phyloP scores from a whole-genome alignment of 2,888 invertebrate genomes.

The Dugesia japonica region DNA sequence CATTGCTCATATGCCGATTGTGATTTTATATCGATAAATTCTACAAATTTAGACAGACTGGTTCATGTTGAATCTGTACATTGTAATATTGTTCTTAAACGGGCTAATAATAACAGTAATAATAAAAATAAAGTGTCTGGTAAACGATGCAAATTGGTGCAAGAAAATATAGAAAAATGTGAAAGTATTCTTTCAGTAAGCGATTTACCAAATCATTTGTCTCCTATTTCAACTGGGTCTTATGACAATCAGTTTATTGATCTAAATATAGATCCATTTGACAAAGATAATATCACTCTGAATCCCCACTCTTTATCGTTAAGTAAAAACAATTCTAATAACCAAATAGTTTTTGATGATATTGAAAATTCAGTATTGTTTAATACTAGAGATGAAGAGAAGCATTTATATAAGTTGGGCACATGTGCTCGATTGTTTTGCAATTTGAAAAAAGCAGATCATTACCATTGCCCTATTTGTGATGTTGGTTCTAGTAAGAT shows the following conservation, averaged over 20 bases:
- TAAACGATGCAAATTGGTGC: background rate
- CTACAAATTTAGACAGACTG: background rate
- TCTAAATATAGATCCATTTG: background rate
- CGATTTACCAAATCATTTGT: background rate
- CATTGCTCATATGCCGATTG: slow-evolving; percentile 9
- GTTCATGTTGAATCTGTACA: background rate
- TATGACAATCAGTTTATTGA: background rate
- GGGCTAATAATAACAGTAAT: background rate
- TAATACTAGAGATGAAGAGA: background rate
- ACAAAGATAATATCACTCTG: background rate
- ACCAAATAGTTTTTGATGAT: background rate
- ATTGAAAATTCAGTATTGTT: background rate
- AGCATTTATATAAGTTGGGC: slow-evolving; percentile 11
- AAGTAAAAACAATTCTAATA: background rate
- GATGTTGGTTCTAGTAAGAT: slow-evolving; percentile 45
- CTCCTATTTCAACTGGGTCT: background rate
- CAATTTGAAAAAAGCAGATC: slow-evolving; percentile 62
- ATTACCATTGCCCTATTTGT: slow-evolving; percentile 65
- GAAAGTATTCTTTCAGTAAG: background rate
- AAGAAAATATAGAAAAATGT: background rate
- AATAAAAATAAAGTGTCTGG: background rate
- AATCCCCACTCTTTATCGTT: no score
- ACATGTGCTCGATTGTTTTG: slow-evolving; percentile 62
- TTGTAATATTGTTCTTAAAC: background rate
- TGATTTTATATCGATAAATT: background rate